These are phyloP conservation scores for Chrysomela aeneicollis DNA, from an alignment of 2,888 invertebrate species.

Conservation along the genomic window DNA sequence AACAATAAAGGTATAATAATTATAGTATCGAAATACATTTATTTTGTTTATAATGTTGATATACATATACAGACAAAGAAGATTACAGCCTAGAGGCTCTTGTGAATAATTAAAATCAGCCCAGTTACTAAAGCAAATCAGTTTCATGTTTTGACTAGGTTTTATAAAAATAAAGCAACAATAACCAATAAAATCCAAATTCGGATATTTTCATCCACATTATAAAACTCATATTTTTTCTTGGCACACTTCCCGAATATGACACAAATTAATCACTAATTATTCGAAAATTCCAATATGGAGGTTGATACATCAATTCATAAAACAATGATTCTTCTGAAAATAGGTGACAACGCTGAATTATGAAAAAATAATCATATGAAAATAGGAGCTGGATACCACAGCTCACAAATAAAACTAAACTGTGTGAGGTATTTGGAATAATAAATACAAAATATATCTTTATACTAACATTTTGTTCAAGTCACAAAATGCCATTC, in stretches of 20 bases:
- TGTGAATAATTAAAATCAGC: background rate
- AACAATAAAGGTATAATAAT: slow-evolving; percentile 2
- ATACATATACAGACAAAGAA: background rate
- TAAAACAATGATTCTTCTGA: too few relatives aligned
- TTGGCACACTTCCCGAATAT: background rate
- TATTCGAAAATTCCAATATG: too few relatives aligned
- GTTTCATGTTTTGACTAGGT: slow-evolving; percentile 12
- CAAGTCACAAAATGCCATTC: background rate
- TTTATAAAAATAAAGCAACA: slow-evolving; percentile 1
- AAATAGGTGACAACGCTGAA: too few relatives aligned
- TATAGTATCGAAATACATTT: background rate
- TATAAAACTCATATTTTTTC: background rate
- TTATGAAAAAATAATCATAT: too few relatives aligned
- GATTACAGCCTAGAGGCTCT: background rate
- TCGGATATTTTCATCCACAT: background rate
- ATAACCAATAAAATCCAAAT: slow-evolving; percentile 7
- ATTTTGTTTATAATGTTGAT: background rate
- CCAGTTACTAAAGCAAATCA: slow-evolving; percentile 1
- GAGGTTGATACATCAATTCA: too few relatives aligned
- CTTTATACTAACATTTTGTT: background rate
- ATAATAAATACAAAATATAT: background rate
- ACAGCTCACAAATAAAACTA: background rate
- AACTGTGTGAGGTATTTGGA: background rate
- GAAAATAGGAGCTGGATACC: too few relatives aligned
- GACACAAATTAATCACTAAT: background rate